Evolutionary conservation across 2,888 invertebrate genomes (phyloP).

Genomic region (Athalia cordata): DNA sequence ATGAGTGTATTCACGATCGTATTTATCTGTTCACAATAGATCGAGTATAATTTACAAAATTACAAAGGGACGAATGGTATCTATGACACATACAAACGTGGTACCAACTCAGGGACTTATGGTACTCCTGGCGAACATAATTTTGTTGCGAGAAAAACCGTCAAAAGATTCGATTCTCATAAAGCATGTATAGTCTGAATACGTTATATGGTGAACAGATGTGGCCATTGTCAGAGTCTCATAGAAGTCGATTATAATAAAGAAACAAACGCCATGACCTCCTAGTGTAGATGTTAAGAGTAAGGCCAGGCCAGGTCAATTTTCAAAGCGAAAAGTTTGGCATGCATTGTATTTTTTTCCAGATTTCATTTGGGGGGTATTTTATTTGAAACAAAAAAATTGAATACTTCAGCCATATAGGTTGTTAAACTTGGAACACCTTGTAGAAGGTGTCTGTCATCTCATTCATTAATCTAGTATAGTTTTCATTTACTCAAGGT

Average conservation of each 20-base stretch:
- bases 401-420: not conserved
- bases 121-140: no score
- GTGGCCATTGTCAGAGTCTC: not conserved
- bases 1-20: no score
- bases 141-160: not conserved
- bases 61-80: no score
- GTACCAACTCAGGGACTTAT: no score
- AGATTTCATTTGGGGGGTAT: no score
- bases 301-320: not conserved
- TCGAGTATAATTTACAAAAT: no score
- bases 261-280: conserved; percentile 6
- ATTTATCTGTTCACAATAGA: no score
- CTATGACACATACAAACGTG: no score
- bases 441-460: conserved; percentile 4
- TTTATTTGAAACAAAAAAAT: not conserved
- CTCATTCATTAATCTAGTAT: not conserved
- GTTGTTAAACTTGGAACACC: not conserved
- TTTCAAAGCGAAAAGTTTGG: no score
- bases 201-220: not conserved
- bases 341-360: no score
- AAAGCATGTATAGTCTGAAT: not conserved
- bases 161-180: not conserved
- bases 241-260: not conserved
- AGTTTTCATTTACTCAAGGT: not conserved
- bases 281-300: not conserved